Evolutionary conservation across 2,113 vertebrate species (phyloP), one percentile per base, ranked within the genome.

Genomic region (Potamarius usumacintae): DNA sequence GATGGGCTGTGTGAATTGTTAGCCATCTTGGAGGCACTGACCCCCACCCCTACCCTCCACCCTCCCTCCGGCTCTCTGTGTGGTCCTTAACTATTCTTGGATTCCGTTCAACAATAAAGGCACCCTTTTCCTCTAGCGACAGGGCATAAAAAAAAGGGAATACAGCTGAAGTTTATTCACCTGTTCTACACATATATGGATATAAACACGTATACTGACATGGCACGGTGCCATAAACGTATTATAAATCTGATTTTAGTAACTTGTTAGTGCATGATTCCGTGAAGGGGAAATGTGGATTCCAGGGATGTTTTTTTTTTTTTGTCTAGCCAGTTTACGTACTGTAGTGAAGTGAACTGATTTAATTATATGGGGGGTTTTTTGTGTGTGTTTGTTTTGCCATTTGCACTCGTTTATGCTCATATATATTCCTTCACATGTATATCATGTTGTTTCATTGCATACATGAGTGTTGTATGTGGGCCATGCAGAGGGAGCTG

Each of bases 81-180:
- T 98, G 98, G 97, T 98, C 97, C 95, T 95, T 96, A 96, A 96
- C 97, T 97, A 96, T 96, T 97, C 96, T 96, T 96, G 96, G 95
- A 97, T 97, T 97, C 96, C 96, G 96, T 98, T 97, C 96, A 97
- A 97, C 96, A 97, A 96, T 95, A 96, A 93, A 96, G 92, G 92
- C 94, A 92, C 92, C 92, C 87, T 69, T 86, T 87, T 84, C 89
- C 93, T 94, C 92, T 91, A 90, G 90, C 81, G 89, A 94, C 92
- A 93, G 93, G 94, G 94, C 94, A 89, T 83, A 57, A 57, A 83
- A 88, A 90, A 92, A 94, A 94, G 92, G 94, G 95, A 96, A 96
- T 96, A 94, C 96, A 96, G 93, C 94, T 95, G 94, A 96, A 94
- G 95, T 95, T 93, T 95, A 95, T 96, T 96, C 96, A 97, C 96